Evolutionary conservation across 2,797 vertebrate species (phyloP).

Genomic region (Denticeps clupeoides): DNA sequence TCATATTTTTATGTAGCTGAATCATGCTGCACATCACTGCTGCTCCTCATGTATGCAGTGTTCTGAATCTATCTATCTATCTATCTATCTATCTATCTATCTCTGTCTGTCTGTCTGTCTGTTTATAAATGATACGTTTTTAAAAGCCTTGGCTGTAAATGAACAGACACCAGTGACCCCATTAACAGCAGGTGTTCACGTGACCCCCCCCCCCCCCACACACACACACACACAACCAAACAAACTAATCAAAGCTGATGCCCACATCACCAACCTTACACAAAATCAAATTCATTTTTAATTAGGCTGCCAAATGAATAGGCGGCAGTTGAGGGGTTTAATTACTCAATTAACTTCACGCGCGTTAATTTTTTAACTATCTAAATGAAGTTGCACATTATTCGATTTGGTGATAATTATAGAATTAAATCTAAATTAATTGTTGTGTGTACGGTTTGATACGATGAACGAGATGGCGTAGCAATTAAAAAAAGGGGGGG

Average conservation of each 20-base stretch:
- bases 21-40: too few relatives aligned
- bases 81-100: too few relatives aligned
- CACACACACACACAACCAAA: conserved; percentile 64
- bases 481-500: conserved; percentile 93
- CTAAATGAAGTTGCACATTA: conserved; percentile 99
- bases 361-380: conserved; percentile 99
- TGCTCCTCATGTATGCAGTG: too few relatives aligned
- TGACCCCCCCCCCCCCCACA: too few relatives aligned
- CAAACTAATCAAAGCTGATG: conserved; percentile 88
- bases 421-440: conserved; percentile 99
- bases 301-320: conserved; percentile 99
- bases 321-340: conserved; percentile 99
- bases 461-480: conserved; percentile 87
- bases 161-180: conserved; percentile 35
- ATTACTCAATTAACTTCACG: conserved; percentile 99
- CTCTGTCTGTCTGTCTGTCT: too few relatives aligned
- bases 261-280: conserved; percentile 96
- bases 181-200: conserved; percentile 51
- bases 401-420: conserved; percentile 99
- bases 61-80: too few relatives aligned
- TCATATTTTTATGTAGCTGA: too few relatives aligned
- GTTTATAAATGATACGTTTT: not conserved
- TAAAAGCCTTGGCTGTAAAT: conserved; percentile 26
- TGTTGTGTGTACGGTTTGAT: conserved; percentile 99
- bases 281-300: conserved; percentile 99